A percentile compares a stretch with the other conserved stretches of the same genome.
phyloP scores from a whole-genome alignment of 2,797 vertebrate species.

The Euthynnus affinis region DNA sequence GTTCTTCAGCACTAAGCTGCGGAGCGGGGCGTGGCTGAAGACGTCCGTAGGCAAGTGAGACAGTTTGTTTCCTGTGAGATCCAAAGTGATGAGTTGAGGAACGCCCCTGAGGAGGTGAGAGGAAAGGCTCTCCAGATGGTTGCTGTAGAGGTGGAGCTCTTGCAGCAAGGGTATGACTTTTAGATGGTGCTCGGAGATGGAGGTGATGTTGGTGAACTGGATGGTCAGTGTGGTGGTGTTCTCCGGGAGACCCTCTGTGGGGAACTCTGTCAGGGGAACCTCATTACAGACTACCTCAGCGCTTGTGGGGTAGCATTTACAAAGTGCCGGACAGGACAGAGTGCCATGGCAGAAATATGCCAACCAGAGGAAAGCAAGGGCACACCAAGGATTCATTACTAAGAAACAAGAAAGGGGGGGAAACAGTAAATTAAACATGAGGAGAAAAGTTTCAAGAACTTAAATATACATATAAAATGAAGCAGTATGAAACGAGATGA shows the following conservation, averaged over 20 bases:
- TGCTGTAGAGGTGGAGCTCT: constrained; percentile 79
- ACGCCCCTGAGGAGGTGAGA: constrained; percentile 77
- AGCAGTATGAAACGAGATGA: too few species aligned
- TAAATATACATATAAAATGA: too few species aligned
- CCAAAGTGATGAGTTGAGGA: constrained; percentile 76
- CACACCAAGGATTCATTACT: constrained; percentile 71
- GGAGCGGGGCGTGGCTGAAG: constrained; percentile 78
- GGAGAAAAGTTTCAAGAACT: not conserved
- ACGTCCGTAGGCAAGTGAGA: constrained; percentile 63
- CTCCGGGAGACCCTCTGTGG: constrained; percentile 63
- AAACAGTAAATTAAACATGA: not conserved
- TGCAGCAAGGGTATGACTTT: constrained; percentile 62
- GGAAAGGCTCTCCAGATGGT: constrained; percentile 75
- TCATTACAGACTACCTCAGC: constrained; percentile 78
- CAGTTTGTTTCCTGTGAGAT: constrained; percentile 81
- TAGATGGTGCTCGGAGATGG: constrained; percentile 73
- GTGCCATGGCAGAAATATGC: constrained; percentile 46
- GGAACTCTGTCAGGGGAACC: constrained; percentile 71
- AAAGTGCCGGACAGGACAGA: constrained; percentile 73
- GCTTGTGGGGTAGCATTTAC: constrained; percentile 71
- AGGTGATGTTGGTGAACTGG: constrained; percentile 81
- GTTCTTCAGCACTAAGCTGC: constrained; percentile 78
- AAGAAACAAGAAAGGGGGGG: not conserved
- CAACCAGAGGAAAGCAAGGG: constrained; percentile 63
- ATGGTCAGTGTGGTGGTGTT: constrained; percentile 80